Percentiles rank a stretch among this genome's conserved stretches.
phyloP scores from a whole-genome alignment of 2,888 invertebrate genomes.

The Plagiodera versicolora region DNA sequence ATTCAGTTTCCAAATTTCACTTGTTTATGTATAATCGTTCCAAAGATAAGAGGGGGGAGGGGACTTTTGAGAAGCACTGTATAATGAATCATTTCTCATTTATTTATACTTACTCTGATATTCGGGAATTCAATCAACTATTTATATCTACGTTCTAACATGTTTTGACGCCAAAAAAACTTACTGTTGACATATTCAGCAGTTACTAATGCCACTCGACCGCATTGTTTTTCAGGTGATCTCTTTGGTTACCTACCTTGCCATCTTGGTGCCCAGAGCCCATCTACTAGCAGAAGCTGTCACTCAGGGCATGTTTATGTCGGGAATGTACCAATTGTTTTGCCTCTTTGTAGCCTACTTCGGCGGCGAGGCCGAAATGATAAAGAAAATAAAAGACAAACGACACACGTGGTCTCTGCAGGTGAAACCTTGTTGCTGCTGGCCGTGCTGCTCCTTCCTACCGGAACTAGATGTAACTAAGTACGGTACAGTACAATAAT shows the following conservation, averaged over 20 bases:
- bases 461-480: conserved; percentile 60
- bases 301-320: conserved; percentile 70
- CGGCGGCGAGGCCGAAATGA: conserved; percentile 63
- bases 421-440: conserved; percentile 74
- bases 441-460: conserved; percentile 66
- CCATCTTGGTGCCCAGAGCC: conserved; percentile 65
- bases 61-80: too few species aligned
- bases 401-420: conserved; percentile 62
- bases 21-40: too few species aligned
- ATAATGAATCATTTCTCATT: too few species aligned
- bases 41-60: too few species aligned
- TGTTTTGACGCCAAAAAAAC: too few species aligned
- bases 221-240: conserved; percentile 59
- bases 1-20: too few species aligned
- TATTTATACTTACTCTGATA: too few species aligned
- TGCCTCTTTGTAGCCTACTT: conserved; percentile 67
- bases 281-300: conserved; percentile 69
- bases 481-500: conserved; percentile 50
- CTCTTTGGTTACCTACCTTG: conserved; percentile 60
- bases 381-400: conserved; percentile 57
- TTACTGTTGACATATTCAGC: background rate
- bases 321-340: conserved; percentile 70
- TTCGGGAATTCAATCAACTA: too few species aligned
- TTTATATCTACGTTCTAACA: too few species aligned
- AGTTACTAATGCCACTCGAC: background rate